Evolutionary conservation across 2,888 invertebrate genomes (phyloP), one percentile per base, ranked within the genome.

Genomic region (Himalopsyche tibetana): DNA sequence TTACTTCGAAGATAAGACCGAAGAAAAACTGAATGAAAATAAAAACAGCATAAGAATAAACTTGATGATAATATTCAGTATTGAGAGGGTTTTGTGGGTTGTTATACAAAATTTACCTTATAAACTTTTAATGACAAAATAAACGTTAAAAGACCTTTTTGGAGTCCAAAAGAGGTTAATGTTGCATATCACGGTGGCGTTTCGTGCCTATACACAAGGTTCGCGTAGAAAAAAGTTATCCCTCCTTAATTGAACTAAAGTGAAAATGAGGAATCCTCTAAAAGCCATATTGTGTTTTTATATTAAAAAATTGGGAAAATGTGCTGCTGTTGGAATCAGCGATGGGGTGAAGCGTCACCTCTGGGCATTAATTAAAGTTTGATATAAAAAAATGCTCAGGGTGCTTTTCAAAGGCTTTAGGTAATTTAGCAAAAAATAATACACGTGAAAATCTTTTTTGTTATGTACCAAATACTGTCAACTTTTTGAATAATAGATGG

Each of bases 361-460:
- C 15, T 28, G 17, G 74, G 74, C 69, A 83, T 40, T 83, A 83
- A 83, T 83, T 83, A 83, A 83, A 83, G 69, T 83, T 83, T 28
- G 40, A 51, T 82, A 15, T 51, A 38, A 55, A 51, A 51, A 38
- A 82, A 28, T 12, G 55, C 36, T 51, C 82, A 2, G n/a, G 36
- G 36, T 55, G 45, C 19, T 55, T 82, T 55, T 42, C 55, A 36
- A 82, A 82, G 17, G 63, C 63, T 63, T 19, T 63, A 63, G 63
- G 63, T 63, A 63, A 63, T 63, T 63, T 63, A 63, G 9, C 63
- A 63, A 63, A n/a, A n/a, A 17, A 63, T 9, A 63, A 63, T 63
- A n/a, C 63, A n/a, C 19, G 63, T 63, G 63, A 15, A n/a, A 28
- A 63, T 63, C 63, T 19, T 63, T 63, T 28, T 5, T 63, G 63